These are phyloP conservation scores for Gibbula magus DNA, from an alignment of 2,888 invertebrate genomes.

Conservation along the genomic window DNA sequence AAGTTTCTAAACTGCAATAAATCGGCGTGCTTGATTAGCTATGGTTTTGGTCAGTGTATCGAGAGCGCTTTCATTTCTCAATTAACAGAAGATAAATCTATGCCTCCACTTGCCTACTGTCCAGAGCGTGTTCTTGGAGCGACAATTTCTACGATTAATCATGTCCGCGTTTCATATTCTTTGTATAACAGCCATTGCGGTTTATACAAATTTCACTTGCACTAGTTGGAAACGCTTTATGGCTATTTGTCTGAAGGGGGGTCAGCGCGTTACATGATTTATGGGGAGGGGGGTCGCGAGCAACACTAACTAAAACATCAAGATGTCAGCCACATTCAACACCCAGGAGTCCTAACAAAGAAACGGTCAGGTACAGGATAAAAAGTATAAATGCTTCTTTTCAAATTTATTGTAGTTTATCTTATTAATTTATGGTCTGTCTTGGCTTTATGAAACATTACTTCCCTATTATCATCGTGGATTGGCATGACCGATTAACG, in stretches of 20 bases:
- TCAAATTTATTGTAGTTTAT: too few species aligned
- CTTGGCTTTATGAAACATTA: too few species aligned
- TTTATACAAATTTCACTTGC: conserved; percentile 3
- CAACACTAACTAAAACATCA: too few species aligned
- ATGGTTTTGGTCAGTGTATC: conserved; percentile 10
- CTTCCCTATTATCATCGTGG: too few species aligned
- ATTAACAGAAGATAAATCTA: conserved; percentile 26
- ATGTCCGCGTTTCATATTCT: conserved; percentile 24
- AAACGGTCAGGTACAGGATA: too few species aligned
- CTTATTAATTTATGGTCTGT: too few species aligned
- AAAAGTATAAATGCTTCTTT: too few species aligned
- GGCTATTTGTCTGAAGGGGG: conserved; percentile 15
- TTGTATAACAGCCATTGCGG: conserved; percentile 4
- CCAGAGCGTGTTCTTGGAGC: neutral
- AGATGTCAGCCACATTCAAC: too few species aligned
- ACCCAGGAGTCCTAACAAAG: too few species aligned
- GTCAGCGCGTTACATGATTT: conserved; percentile 16
- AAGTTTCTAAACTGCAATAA: conserved; percentile 1
- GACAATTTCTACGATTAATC: conserved; percentile 3
- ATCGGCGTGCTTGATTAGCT: conserved; percentile 1
- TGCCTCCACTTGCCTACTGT: neutral
- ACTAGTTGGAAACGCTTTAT: neutral
- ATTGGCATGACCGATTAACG: too few species aligned
- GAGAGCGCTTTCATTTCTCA: conserved; percentile 19
- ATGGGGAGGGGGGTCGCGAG: neutral